Percentiles rank a stretch among this genome's conserved stretches.
Evolutionary conservation across 2,113 vertebrate genomes (phyloP).

Genomic region (Gymnogyps californianus): DNA sequence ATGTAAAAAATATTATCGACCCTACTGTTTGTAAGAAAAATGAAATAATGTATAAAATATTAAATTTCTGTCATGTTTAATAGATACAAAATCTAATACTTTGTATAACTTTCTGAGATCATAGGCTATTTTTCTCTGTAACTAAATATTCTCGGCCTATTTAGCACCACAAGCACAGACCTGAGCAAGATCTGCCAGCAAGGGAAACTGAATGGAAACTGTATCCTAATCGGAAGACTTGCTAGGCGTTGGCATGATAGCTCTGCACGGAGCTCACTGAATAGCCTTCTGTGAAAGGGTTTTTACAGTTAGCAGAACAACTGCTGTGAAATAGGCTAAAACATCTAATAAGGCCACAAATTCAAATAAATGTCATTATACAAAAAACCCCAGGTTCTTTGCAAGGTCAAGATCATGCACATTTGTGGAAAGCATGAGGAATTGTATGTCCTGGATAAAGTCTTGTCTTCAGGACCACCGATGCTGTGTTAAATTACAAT

Average conservation of each 20-base stretch:
- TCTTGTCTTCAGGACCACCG: not conserved
- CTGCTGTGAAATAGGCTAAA: not conserved
- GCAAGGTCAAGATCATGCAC: not conserved
- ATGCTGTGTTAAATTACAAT: not conserved
- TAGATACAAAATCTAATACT: not conserved
- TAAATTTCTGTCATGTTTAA: not conserved
- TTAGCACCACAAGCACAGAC: not conserved
- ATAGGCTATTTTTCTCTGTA: not conserved
- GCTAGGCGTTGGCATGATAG: not conserved
- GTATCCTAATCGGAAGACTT: not conserved
- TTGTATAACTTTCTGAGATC: not conserved
- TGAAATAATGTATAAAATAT: not conserved
- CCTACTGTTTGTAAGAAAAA: not conserved
- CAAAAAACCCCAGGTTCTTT: not conserved
- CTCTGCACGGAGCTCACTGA: not conserved
- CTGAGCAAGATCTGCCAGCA: not conserved
- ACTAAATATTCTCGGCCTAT: not conserved
- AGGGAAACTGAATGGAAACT: not conserved
- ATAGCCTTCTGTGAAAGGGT: not conserved
- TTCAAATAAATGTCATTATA: not conserved
- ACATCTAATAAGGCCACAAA: not conserved
- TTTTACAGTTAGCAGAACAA: not conserved
- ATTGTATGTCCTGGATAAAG: not conserved
- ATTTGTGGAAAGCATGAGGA: not conserved
- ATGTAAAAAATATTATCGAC: not conserved